These are phyloP conservation scores for Antennarius striatus DNA, from an alignment of 2,113 vertebrate genomes.

Conservation along the genomic window DNA sequence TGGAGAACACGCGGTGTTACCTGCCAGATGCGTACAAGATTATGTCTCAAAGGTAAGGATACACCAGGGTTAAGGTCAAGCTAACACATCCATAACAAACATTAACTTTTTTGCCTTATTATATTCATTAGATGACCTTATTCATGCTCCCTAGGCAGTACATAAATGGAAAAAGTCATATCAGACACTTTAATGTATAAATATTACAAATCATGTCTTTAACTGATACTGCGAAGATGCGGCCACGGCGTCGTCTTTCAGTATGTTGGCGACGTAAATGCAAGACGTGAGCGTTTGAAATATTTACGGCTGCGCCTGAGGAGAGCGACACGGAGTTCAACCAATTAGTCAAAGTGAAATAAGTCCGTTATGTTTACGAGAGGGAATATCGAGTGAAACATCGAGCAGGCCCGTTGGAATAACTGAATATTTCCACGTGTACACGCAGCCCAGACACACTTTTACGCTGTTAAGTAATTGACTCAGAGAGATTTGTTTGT, in stretches of 20 bases:
- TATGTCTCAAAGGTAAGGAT: constrained; percentile 94
- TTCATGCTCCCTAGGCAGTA: too few species aligned
- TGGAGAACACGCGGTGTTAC: constrained; percentile 99
- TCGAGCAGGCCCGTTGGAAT: not conserved
- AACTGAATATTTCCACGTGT: too few species aligned
- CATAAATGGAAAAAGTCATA: too few species aligned
- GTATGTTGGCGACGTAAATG: not conserved
- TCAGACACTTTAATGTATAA: too few species aligned
- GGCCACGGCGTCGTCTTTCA: too few species aligned
- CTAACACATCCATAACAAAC: too few species aligned
- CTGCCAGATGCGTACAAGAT: constrained; percentile 99
- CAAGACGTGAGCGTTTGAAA: not conserved
- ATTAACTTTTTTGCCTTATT: too few species aligned
- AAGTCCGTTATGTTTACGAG: not conserved
- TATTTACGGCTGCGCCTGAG: not conserved
- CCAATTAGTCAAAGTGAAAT: not conserved
- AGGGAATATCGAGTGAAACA: not conserved
- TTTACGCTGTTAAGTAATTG: constrained; percentile 24
- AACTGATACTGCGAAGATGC: not conserved
- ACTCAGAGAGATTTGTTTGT: not conserved
- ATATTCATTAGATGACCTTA: too few species aligned
- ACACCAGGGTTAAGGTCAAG: not conserved
- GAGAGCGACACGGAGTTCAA: not conserved
- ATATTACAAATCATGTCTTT: too few species aligned
- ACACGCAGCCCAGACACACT: too few species aligned